Base-by-base conservation (phyloP, 2,888 invertebrate species). In the Eupithecia abbreviata region DNA sequence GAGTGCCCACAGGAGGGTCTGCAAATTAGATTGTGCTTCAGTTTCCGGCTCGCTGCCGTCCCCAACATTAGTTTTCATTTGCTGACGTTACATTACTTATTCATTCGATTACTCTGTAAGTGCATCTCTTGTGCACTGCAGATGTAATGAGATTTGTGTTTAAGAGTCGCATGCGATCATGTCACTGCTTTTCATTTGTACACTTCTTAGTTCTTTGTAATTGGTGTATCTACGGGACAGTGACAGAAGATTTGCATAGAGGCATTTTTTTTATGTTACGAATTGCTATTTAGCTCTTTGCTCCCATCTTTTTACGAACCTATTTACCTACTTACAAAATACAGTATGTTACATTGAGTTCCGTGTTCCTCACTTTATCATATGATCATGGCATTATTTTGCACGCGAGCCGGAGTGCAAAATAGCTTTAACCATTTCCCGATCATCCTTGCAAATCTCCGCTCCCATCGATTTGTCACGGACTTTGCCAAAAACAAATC, bases 51-150 rank as follows among this genome's bases (percentile, higher is more conserved):
- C 88, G 83, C 83, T 85, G 89, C 69, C 80, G 80, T 82, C 80
- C 82, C 84, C 79, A 81, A 90, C 93, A 93, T 93, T 93, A 93
- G 90, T 93, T 93, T 92, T 92, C 93, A 93, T 93, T 93, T 91
- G 89, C 78, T 71, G 82, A 84, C 84, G 89, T 90, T 89, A 80
- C 87, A 87, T 90, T 90, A 88, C 77, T 77, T 81, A 80, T 80
- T 88, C 84, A 90, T 89, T 86, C 78, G 84, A 87, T 89, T 89
- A 79, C 72, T 71, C 49, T 51, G 18, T 75, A 74, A 82, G 81
- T 82, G 81, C 81, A 77, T 78, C 79, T 73, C 75, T 79, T 75
- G 68, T 70, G 70, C 47, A 73, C 73, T 75, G 70, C 18, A 18
- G 47, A 15, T 67, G 47, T 18, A 72, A 73, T 72, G 10, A 73